Conservation (phyloP, 2,113 vertebrate species). For the Calidris pugnax region DNA sequence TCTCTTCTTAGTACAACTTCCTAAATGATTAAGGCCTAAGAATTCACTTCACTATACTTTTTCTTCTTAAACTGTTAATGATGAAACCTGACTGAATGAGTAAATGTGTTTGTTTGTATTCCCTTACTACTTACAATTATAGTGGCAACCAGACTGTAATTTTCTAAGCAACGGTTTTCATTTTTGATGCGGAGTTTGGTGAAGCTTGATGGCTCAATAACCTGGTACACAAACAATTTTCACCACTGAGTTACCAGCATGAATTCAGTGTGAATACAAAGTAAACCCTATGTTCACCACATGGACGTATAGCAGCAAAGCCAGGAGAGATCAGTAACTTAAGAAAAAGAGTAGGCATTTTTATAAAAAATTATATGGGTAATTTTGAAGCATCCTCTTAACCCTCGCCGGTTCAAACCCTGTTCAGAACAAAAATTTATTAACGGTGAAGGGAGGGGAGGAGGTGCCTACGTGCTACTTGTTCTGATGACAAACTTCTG, state of each 20-base stretch:
- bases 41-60: background rate
- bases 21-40: background rate
- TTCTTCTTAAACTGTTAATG: background rate
- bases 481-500: background rate
- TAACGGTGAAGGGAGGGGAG: background rate
- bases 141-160: background rate
- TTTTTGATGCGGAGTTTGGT: background rate
- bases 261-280: background rate
- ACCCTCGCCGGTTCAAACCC: rapidly evolving
- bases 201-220: background rate
- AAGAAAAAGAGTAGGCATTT: background rate
- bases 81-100: background rate
- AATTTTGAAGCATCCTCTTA: background rate
- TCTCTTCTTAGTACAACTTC: background rate
- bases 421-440: background rate
- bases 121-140: background rate
- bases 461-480: background rate
- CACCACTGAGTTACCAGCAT: background rate
- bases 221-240: background rate
- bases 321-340: background rate
- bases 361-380: background rate
- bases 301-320: background rate
- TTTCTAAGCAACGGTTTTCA: background rate
- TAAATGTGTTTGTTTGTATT: background rate
- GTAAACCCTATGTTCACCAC: background rate